These are phyloP conservation scores for Cervus canadensis DNA, from an alignment of 2,113 vertebrate species.

Conservation along the genomic window DNA sequence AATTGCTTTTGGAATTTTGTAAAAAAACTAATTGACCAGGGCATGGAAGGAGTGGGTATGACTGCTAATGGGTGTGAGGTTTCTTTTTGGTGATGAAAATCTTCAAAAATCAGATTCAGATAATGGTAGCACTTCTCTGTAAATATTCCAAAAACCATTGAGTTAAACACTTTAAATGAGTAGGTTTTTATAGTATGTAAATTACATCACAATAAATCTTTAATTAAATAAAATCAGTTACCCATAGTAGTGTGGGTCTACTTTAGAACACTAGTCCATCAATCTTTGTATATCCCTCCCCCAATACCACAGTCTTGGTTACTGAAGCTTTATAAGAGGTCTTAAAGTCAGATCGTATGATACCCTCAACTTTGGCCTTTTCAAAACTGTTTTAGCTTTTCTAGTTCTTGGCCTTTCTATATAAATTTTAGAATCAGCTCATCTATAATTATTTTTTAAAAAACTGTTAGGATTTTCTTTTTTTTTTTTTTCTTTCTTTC, in stretches of 20 bases:
- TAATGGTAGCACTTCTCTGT: not conserved
- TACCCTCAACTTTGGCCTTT: not conserved
- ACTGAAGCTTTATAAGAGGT: not conserved
- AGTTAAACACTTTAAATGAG: not conserved
- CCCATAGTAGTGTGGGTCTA: not conserved
- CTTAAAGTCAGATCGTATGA: not conserved
- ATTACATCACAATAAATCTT: not conserved
- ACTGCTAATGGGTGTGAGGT: not conserved
- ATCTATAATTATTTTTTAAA: not conserved
- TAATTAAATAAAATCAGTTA: not conserved
- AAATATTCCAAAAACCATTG: not conserved
- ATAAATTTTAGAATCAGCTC: not conserved
- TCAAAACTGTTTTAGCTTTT: not conserved
- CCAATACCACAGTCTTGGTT: not conserved
- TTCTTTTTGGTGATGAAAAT: not conserved
- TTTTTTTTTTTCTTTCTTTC: too few relatives aligned
- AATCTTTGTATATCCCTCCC: not conserved
- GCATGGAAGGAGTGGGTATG: not conserved
- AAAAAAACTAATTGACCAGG: not conserved
- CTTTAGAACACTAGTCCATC: not conserved
- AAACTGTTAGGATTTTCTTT: not conserved
- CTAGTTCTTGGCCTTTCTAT: not conserved
- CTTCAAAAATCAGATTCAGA: not conserved
- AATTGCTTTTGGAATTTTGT: not conserved
- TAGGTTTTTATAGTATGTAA: not conserved